Evolutionary conservation across 1,140 invertebrate genomes (phyloP).

Genomic region (Archivesica marissinica): DNA sequence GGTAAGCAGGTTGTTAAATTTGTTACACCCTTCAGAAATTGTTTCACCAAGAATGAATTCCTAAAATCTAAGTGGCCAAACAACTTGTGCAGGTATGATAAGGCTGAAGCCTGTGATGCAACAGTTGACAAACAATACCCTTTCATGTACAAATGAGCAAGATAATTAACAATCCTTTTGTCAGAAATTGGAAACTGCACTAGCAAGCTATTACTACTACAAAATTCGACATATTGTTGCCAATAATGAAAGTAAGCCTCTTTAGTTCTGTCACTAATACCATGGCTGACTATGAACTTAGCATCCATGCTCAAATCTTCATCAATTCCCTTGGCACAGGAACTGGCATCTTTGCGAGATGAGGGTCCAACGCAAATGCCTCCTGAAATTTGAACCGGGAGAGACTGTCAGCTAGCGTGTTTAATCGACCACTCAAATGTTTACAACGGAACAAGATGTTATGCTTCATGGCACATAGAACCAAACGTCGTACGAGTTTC

Average conservation of each 20-base stretch:
- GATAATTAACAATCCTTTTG: not conserved
- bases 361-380: too few relatives aligned
- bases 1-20: not conserved
- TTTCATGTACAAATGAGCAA: not conserved
- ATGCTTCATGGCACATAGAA: too few relatives aligned
- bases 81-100: not conserved
- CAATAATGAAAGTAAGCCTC: not conserved
- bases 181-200: not conserved
- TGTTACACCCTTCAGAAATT: not conserved
- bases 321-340: too few relatives aligned
- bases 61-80: not conserved
- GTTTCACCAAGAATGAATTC: not conserved
- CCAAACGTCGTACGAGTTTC: too few relatives aligned
- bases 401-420: too few relatives aligned
- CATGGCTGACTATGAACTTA: constrained; percentile 1
- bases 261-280: not conserved
- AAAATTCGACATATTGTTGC: not conserved
- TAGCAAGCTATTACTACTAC: not conserved
- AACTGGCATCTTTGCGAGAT: too few relatives aligned
- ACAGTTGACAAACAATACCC: not conserved
- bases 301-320: not conserved
- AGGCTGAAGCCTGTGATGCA: not conserved
- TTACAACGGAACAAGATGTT: too few relatives aligned
- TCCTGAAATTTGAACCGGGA: too few relatives aligned
- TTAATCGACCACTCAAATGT: too few relatives aligned